phyloP scores from a whole-genome alignment of 2,113 vertebrate genomes.

The Camarhynchus parvulus region DNA sequence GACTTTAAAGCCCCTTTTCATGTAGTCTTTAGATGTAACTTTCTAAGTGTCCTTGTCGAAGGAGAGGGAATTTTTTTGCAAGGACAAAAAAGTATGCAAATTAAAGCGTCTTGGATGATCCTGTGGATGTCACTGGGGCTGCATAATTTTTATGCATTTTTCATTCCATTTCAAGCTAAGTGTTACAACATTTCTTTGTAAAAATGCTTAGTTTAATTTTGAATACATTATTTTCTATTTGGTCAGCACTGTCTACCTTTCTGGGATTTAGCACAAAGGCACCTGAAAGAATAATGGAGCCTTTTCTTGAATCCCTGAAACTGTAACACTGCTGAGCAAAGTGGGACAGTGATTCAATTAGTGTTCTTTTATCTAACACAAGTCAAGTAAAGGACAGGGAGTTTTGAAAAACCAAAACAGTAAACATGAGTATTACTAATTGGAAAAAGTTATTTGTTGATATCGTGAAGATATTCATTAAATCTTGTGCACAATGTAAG shows the following conservation, averaged over 20 bases:
- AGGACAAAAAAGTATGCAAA: not conserved
- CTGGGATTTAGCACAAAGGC: constrained; percentile 6
- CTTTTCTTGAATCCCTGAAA: not conserved
- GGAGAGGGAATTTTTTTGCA: not conserved
- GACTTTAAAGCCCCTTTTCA: not conserved
- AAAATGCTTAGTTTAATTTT: constrained; percentile 16
- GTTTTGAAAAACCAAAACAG: not conserved
- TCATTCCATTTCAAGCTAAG: not conserved
- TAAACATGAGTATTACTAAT: not conserved
- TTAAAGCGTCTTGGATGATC: not conserved
- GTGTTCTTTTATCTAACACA: not conserved
- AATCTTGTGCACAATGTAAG: not conserved
- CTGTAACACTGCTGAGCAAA: not conserved
- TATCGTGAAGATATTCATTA: not conserved
- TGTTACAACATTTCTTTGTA: not conserved
- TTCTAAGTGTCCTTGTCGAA: not conserved
- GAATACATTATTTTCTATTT: constrained; percentile 25
- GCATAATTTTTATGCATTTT: not conserved
- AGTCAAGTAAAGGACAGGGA: not conserved
- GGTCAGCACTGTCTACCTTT: constrained; percentile 4
- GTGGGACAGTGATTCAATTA: not conserved
- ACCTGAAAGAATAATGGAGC: not conserved
- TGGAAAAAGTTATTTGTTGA: not conserved
- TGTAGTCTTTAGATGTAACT: not conserved
- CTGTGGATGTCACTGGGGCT: not conserved